A percentile compares a stretch with the other conserved stretches of the same genome.
Evolutionary conservation across 2,113 vertebrate genomes (phyloP).

Genomic region (Otis tarda): DNA sequence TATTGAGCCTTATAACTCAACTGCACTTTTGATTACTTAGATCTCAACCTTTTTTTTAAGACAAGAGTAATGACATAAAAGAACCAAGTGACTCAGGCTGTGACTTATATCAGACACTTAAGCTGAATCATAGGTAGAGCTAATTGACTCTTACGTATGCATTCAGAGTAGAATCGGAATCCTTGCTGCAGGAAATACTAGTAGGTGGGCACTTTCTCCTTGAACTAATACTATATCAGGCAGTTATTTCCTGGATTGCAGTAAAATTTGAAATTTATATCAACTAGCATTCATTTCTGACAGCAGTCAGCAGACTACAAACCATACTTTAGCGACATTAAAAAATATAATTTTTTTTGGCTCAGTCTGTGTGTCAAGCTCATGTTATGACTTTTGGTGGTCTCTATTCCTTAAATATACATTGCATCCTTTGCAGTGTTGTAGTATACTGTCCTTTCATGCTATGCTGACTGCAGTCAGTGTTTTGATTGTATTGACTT

Average conservation of each 20-base stretch:
- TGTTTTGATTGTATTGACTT: neutral
- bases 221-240: neutral
- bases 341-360: neutral
- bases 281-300: neutral
- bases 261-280: neutral
- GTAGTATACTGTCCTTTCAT: neutral
- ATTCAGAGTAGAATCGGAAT: neutral
- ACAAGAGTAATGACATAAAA: neutral
- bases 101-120: neutral
- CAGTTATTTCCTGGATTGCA: neutral
- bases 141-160: neutral
- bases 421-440: neutral
- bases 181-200: neutral
- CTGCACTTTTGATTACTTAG: neutral
- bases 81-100: neutral
- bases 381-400: rapidly evolving
- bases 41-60: neutral
- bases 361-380: neutral
- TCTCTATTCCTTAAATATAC: neutral
- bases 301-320: neutral
- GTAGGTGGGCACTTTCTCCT: neutral
- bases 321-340: neutral
- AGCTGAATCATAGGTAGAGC: neutral
- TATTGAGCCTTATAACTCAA: neutral
- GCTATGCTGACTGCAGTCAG: neutral